Percentiles rank a stretch among this genome's conserved stretches.
Conservation (phyloP, 2,113 vertebrate species). For the Chaetura pelagica region DNA sequence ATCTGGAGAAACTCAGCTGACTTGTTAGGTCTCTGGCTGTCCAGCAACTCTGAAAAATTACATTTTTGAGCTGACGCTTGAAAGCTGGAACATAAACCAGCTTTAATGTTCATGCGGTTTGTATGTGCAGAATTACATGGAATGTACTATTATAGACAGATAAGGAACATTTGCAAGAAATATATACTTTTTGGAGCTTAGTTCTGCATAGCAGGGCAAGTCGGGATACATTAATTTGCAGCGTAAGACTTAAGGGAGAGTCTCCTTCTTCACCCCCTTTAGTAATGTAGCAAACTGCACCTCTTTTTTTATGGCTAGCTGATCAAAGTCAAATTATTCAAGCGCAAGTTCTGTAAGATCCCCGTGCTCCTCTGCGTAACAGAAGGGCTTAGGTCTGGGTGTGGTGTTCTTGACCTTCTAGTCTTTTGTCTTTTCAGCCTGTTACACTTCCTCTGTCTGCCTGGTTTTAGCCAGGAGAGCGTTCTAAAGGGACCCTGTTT, state of each 20-base stretch:
- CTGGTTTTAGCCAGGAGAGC: constrained; percentile 45
- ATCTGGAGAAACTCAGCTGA: neutral
- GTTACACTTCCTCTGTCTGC: constrained; percentile 68
- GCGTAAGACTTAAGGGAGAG: neutral
- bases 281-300: constrained; percentile 7
- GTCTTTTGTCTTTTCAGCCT: constrained; percentile 70
- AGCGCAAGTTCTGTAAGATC: constrained; percentile 1
- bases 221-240: neutral
- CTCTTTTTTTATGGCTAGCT: constrained; percentile 29
- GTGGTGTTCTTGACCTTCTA: constrained; percentile 71
- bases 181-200: neutral
- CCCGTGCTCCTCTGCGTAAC: neutral
- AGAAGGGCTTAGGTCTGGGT: constrained; percentile 61
- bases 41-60: neutral
- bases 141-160: neutral
- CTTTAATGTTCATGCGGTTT: neutral
- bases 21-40: neutral
- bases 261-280: constrained; percentile 9
- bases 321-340: constrained; percentile 65
- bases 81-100: neutral
- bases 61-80: neutral
- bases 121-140: neutral
- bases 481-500: constrained; percentile 60
- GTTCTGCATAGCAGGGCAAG: neutral
- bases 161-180: neutral